phyloP scores from a whole-genome alignment of 1,140 invertebrate genomes.

The Drosophila bifasciata region DNA sequence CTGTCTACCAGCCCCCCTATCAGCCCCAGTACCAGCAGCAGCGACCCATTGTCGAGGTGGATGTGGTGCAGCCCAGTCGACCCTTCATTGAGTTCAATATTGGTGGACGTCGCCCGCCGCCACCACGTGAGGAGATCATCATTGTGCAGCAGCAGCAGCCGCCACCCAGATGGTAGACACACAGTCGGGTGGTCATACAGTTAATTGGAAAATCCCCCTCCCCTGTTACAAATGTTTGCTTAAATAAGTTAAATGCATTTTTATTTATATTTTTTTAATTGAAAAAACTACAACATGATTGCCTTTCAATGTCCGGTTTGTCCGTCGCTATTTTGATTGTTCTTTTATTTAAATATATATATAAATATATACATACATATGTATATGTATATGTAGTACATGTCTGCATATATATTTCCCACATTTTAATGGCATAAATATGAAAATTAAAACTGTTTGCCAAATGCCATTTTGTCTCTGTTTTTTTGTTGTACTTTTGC shows the following conservation, averaged over 20 bases:
- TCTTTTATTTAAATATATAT: constrained; percentile 6
- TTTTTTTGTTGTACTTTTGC: constrained; percentile 25
- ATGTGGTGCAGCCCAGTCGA: constrained; percentile 61
- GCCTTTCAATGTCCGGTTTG: constrained; percentile 38
- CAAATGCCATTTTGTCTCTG: constrained; percentile 18
- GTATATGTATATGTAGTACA: constrained; percentile 6
- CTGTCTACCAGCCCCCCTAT: constrained; percentile 63
- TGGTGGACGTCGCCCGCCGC: constrained; percentile 60
- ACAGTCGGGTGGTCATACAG: no score
- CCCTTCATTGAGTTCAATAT: constrained; percentile 72
- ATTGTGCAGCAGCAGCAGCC: constrained; percentile 65
- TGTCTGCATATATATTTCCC: no score
- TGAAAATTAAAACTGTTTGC: constrained; percentile 54
- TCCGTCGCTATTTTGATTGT: constrained; percentile 3
- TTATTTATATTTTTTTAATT: constrained; percentile 37
- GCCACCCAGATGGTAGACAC: constrained; percentile 62
- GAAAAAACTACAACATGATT: constrained; percentile 41
- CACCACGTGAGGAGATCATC: constrained; percentile 63
- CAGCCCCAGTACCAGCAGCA: constrained; percentile 19
- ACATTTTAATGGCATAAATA: constrained; percentile 66
- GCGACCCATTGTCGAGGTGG: constrained; percentile 64
- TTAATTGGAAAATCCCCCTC: constrained; percentile 20
- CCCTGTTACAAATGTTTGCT: constrained; percentile 14
- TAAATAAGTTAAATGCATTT: constrained; percentile 45
- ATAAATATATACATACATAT: constrained; percentile 13